phyloP scores from a whole-genome alignment of 1,140 invertebrate genomes.

The Caerostris extrusa region DNA sequence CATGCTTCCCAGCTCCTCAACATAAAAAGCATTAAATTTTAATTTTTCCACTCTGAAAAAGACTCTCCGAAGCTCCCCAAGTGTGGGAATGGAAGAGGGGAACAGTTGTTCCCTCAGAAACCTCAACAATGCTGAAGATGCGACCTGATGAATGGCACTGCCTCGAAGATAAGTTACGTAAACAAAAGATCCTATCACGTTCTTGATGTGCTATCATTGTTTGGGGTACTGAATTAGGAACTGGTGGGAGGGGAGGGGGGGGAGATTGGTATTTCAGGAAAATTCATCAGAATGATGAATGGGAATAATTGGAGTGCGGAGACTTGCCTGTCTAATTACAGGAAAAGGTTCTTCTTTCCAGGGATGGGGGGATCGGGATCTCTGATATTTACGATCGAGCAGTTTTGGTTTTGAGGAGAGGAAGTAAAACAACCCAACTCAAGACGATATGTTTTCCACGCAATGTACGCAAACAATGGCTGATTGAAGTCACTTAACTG shows the following conservation, averaged over 20 bases:
- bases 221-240: no score
- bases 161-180: neutral
- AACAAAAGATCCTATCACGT: constrained; percentile 2
- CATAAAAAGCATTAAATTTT: no score
- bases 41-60: no score
- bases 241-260: no score
- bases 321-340: neutral
- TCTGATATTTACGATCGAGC: neutral
- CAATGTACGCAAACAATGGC: neutral
- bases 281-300: neutral
- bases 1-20: no score
- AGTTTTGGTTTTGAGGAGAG: neutral
- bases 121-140: neutral
- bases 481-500: neutral
- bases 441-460: neutral
- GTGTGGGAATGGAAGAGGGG: no score
- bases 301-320: neutral
- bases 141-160: neutral
- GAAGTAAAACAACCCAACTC: neutral
- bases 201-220: neutral
- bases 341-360: neutral
- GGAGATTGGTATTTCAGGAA: neutral
- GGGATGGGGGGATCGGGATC: neutral
- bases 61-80: no score
- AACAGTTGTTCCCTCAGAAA: no score